These are phyloP conservation scores for Amphipoea lucens DNA, from an alignment of 2,888 invertebrate genomes.

Conservation along the genomic window DNA sequence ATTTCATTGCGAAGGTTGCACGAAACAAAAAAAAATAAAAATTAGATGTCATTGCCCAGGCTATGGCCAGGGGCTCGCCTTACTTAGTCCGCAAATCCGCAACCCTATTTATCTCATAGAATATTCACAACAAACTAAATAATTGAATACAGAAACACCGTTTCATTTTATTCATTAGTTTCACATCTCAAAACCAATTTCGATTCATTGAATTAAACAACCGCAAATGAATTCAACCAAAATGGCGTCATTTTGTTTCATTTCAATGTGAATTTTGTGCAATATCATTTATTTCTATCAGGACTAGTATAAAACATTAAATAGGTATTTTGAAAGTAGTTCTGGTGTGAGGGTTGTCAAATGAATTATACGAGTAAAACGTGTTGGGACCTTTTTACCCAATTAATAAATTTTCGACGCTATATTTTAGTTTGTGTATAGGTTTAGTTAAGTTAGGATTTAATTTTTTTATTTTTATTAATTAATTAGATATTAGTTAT, in stretches of 20 bases:
- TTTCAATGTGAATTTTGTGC: slow-evolving; percentile 47
- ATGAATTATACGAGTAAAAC: slow-evolving; percentile 21
- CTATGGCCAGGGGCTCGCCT: too few species aligned
- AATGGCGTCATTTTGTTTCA: slow-evolving; percentile 58
- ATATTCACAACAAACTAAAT: slow-evolving; percentile 22
- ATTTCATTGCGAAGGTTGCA: background rate
- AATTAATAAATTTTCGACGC: background rate
- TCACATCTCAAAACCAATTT: slow-evolving; percentile 61
- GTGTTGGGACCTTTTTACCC: background rate
- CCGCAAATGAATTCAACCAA: slow-evolving; percentile 61
- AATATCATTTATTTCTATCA: slow-evolving; percentile 48
- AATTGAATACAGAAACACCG: slow-evolving; percentile 17
- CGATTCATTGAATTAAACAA: slow-evolving; percentile 59
- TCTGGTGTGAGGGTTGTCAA: slow-evolving; percentile 9
- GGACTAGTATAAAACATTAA: slow-evolving; percentile 14
- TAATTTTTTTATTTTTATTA: too few species aligned
- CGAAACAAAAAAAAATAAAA: too few species aligned
- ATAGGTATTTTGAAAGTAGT: slow-evolving; percentile 19
- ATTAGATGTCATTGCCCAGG: too few species aligned
- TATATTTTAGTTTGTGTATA: too few species aligned
- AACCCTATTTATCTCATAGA: background rate
- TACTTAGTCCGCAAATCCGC: background rate
- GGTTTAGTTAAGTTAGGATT: too few species aligned
- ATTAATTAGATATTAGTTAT: too few species aligned
- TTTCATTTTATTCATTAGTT: slow-evolving; percentile 51